Conservation (phyloP, 2,113 vertebrate species). For the Psephotus haematonotus region DNA sequence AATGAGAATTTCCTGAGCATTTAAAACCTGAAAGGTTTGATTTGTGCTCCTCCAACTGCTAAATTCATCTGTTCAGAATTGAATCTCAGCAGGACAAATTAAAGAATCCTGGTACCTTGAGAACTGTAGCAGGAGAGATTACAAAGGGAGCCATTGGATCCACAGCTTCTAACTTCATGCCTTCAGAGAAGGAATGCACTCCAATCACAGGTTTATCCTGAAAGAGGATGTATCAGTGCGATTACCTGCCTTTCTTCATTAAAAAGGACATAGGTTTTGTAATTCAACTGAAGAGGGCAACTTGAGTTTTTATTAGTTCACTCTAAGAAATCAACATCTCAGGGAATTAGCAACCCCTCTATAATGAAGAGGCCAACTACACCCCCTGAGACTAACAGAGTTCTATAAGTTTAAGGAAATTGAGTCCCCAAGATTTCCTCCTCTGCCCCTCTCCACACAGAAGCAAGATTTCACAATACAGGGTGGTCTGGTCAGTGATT, state of each 20-base stretch:
- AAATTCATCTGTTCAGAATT: not conserved
- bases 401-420: not conserved
- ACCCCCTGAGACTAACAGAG: not conserved
- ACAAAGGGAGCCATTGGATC: slow-evolving; percentile 89
- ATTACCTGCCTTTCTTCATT: not conserved
- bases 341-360: not conserved
- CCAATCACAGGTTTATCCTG: slow-evolving; percentile 87
- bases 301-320: not conserved
- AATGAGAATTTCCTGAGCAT: not conserved
- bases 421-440: not conserved
- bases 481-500: accelerated
- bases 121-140: slow-evolving; percentile 91
- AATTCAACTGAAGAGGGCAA: not conserved
- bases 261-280: not conserved
- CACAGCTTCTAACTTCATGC: slow-evolving; percentile 96
- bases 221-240: slow-evolving; percentile 18
- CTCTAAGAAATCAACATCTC: not conserved
- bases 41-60: not conserved
- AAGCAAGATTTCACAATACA: not conserved
- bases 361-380: not conserved
- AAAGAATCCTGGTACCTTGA: slow-evolving; percentile 81
- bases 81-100: not conserved
- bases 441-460: not conserved
- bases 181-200: slow-evolving; percentile 86
- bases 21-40: not conserved